Evolutionary conservation across 2,888 invertebrate species (phyloP).

Genomic region (Anoncus sp.): DNA sequence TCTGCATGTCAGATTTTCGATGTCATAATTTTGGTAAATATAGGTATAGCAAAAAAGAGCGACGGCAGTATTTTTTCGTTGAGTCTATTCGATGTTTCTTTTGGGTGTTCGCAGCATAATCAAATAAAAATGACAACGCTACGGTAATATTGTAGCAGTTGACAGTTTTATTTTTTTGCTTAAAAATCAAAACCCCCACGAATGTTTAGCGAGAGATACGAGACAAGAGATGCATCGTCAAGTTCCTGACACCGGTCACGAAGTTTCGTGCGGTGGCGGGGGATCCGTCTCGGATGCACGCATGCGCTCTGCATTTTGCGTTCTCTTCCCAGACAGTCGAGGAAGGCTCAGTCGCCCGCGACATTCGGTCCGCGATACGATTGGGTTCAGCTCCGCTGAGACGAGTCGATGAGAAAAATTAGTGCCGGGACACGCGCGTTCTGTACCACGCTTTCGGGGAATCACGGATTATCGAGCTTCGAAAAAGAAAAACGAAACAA

Average conservation of each 20-base stretch:
- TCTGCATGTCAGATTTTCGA: too few relatives aligned
- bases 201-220: constrained; percentile 8
- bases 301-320: constrained; percentile 79
- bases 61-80: too few relatives aligned
- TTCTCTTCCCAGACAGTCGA: constrained; percentile 77
- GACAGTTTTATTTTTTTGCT: not conserved
- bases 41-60: too few relatives aligned
- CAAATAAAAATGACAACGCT: too few relatives aligned
- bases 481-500: not conserved
- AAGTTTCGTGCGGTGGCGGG: constrained; percentile 66
- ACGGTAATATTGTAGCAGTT: not conserved
- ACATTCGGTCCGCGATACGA: constrained; percentile 82
- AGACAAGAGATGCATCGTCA: constrained; percentile 46
- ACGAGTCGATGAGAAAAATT: constrained; percentile 68
- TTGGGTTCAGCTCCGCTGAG: constrained; percentile 68
- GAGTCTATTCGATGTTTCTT: too few relatives aligned
- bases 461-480: constrained; percentile 19
- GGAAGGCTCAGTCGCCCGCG: constrained; percentile 82
- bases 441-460: constrained; percentile 27
- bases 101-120: too few relatives aligned
- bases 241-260: constrained; percentile 57
- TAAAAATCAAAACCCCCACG: not conserved
- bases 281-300: constrained; percentile 75
- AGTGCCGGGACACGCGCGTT: constrained; percentile 70
- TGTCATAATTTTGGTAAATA: too few relatives aligned